Evolutionary conservation across 1,140 invertebrate genomes (phyloP).

Genomic region (Ctenoplectra terminalis): DNA sequence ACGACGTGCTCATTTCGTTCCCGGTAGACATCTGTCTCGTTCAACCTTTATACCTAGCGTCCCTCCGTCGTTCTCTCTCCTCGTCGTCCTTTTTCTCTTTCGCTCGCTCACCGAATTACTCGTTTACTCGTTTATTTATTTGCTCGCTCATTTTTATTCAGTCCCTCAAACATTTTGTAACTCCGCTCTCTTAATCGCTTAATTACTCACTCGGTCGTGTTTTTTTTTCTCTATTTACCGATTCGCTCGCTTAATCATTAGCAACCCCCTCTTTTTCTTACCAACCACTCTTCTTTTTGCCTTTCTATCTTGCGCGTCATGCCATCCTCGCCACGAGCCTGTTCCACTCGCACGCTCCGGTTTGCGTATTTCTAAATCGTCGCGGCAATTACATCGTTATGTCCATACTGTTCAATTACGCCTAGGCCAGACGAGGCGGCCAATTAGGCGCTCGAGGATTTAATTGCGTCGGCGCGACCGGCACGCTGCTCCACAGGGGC

Average conservation of each 20-base stretch:
- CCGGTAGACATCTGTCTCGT: neutral
- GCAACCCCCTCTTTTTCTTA: neutral
- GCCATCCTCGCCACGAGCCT: no score
- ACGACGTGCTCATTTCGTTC: neutral
- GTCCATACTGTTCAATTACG: slow-evolving; percentile 75
- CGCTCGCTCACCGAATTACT: neutral
- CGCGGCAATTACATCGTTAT: slow-evolving; percentile 72
- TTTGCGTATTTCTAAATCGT: slow-evolving; percentile 66
- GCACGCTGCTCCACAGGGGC: slow-evolving; percentile 14
- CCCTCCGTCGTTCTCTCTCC: no score
- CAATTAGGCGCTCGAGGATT: slow-evolving; percentile 77
- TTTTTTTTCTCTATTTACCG: neutral
- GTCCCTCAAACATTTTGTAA: neutral
- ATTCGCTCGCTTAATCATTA: neutral
- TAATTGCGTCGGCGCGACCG: slow-evolving; percentile 70
- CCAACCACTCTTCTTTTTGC: no score
- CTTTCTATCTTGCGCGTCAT: no score
- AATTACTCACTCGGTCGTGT: neutral
- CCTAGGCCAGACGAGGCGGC: slow-evolving; percentile 57
- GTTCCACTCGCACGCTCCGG: neutral
- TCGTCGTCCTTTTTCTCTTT: neutral
- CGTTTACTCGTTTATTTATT: slow-evolving; percentile 6
- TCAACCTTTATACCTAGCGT: neutral
- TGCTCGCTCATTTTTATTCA: neutral
- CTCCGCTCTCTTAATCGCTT: neutral